Conservation (phyloP, 2,113 vertebrate genomes). For the Crypturellus undulatus region DNA sequence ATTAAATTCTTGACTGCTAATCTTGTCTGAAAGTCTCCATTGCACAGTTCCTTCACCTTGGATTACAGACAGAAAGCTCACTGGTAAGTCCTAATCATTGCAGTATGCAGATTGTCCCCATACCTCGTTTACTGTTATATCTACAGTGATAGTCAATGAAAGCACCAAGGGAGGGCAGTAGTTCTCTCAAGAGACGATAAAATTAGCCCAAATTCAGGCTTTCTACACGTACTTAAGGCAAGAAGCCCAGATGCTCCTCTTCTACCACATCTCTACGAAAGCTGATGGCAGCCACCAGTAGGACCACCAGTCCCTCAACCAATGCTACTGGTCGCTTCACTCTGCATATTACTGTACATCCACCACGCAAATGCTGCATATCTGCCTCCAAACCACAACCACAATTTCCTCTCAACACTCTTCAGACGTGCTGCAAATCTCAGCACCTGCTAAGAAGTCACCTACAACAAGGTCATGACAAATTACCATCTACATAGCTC, state of each 20-base stretch:
- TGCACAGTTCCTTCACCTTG: not conserved
- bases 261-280: not conserved
- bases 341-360: not conserved
- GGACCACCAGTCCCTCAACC: not conserved
- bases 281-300: rapidly evolving
- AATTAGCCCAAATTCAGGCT: not conserved
- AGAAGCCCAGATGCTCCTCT: not conserved
- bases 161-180: not conserved
- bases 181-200: not conserved
- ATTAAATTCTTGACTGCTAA: not conserved
- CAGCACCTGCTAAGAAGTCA: not conserved
- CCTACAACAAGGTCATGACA: not conserved
- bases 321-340: not conserved
- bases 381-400: not conserved
- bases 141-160: not conserved
- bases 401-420: not conserved
- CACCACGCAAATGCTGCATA: not conserved
- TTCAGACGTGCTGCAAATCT: not conserved
- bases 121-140: not conserved
- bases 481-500: not conserved
- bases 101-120: not conserved
- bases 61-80: not conserved
- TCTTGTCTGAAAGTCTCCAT: not conserved
- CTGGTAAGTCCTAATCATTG: not conserved
- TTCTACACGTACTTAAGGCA: not conserved